Percentiles rank a stretch among this genome's conserved stretches.
Evolutionary conservation across 37 sponge, comb jelly and placozoan species (phyloP).

Genomic region (Halisarca cf. caerulea): DNA sequence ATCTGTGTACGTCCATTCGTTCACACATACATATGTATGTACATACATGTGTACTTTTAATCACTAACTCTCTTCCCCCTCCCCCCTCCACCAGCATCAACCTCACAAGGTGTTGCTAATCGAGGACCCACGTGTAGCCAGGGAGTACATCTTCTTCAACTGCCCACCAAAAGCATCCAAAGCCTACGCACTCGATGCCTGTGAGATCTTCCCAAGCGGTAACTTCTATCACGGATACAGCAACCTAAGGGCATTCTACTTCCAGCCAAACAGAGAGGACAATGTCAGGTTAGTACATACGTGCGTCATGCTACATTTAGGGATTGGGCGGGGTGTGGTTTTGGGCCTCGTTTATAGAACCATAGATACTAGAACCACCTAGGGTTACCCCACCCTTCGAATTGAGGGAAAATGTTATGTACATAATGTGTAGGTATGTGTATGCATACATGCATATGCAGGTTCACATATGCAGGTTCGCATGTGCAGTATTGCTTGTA

Average conservation of each 20-base stretch:
- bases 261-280: background rate
- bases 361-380: no score
- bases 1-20: no score
- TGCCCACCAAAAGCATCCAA: background rate
- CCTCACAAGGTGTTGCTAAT: background rate
- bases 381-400: no score
- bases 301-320: no score
- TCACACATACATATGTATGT: no score
- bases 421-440: no score
- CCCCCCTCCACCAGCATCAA: background rate
- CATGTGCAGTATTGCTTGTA: no score
- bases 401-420: no score
- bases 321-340: no score
- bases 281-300: background rate
- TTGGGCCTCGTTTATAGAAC: no score
- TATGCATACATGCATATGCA: no score
- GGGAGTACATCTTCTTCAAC: constrained; percentile 25
- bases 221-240: background rate
- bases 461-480: no score
- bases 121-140: background rate
- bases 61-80: background rate
- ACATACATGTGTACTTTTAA: background rate
- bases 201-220: constrained; percentile 17
- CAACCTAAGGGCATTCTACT: constrained; percentile 1
- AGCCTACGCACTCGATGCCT: background rate